These are phyloP conservation scores for Phyllostomus discolor DNA, from an alignment of 2,113 vertebrate genomes.

Conservation along the genomic window DNA sequence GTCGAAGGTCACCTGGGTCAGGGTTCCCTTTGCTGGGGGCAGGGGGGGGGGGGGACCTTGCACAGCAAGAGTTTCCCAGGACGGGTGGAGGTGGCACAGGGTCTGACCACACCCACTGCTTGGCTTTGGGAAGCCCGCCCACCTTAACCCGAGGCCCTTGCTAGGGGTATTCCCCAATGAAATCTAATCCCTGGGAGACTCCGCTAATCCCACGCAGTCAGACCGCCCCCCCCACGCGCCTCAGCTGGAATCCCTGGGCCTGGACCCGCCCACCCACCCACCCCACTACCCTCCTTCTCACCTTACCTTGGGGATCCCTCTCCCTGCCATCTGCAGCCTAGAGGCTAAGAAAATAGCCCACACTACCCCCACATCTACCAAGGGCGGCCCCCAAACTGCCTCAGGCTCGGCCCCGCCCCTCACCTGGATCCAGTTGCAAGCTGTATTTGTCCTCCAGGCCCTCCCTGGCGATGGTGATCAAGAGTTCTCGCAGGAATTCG, in stretches of 20 bases:
- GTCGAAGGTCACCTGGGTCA: neutral
- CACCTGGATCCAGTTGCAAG: constrained; percentile 84
- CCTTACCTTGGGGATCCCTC: neutral
- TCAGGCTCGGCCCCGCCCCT: accelerated
- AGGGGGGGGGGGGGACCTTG: too few relatives aligned
- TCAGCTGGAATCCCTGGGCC: neutral
- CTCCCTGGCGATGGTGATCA: constrained; percentile 88
- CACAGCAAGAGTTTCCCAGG: accelerated
- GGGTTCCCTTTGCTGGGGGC: neutral
- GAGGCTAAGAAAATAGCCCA: neutral
- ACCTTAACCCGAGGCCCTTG: neutral
- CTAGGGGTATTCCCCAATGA: neutral
- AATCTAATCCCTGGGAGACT: neutral
- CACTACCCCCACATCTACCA: neutral
- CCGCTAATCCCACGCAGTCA: neutral
- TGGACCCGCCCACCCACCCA: neutral
- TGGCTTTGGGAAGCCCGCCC: neutral
- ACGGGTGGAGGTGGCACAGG: accelerated
- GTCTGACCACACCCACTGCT: too few relatives aligned
- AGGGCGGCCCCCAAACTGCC: neutral
- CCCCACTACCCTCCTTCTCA: neutral
- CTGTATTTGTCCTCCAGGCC: constrained; percentile 91
- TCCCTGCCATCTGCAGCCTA: neutral
- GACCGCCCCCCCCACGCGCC: too few relatives aligned
- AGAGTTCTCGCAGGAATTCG: constrained; percentile 88